Evolutionary conservation across 2,888 invertebrate genomes (phyloP).

Genomic region (Drosophila leonis): DNA sequence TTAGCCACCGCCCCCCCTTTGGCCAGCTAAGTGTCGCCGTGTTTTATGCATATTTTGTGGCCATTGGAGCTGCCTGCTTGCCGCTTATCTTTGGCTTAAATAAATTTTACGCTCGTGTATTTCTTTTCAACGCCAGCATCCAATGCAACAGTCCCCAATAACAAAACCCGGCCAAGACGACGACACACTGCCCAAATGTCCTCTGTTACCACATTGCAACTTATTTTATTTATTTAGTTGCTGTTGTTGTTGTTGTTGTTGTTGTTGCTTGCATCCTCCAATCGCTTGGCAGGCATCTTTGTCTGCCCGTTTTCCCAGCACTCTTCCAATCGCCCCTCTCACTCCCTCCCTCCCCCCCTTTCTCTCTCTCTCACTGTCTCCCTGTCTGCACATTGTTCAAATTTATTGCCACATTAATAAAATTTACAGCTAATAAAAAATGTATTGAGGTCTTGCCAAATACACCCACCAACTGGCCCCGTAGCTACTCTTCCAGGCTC

Average conservation of each 20-base stretch:
- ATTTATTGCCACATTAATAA: slow-evolving; percentile 80
- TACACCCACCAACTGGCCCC: slow-evolving; percentile 58
- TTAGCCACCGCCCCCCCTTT: not conserved
- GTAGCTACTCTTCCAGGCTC: not conserved
- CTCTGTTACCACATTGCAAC: slow-evolving; percentile 65
- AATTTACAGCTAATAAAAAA: slow-evolving; percentile 83
- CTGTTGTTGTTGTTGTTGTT: slow-evolving; percentile 16
- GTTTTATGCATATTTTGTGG: slow-evolving; percentile 72
- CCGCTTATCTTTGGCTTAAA: slow-evolving; percentile 77
- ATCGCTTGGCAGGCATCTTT: slow-evolving; percentile 61
- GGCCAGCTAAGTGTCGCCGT: slow-evolving; percentile 50
- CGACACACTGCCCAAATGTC: slow-evolving; percentile 79
- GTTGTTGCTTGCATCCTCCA: slow-evolving; percentile 47
- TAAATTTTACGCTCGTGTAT: slow-evolving; percentile 79
- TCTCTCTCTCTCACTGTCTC: not conserved
- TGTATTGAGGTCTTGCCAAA: slow-evolving; percentile 67
- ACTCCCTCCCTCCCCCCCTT: not conserved
- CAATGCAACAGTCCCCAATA: slow-evolving; percentile 37
- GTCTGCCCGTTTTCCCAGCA: slow-evolving; percentile 42
- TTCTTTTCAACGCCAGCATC: slow-evolving; percentile 76
- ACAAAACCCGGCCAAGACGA: slow-evolving; percentile 29
- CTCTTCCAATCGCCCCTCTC: not conserved
- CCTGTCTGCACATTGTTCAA: slow-evolving; percentile 67
- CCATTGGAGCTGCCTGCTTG: slow-evolving; percentile 56
- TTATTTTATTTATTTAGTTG: slow-evolving; percentile 36